These are phyloP conservation scores for Telmatherina bonti DNA, from an alignment of 2,797 vertebrate species.

Conservation along the genomic window DNA sequence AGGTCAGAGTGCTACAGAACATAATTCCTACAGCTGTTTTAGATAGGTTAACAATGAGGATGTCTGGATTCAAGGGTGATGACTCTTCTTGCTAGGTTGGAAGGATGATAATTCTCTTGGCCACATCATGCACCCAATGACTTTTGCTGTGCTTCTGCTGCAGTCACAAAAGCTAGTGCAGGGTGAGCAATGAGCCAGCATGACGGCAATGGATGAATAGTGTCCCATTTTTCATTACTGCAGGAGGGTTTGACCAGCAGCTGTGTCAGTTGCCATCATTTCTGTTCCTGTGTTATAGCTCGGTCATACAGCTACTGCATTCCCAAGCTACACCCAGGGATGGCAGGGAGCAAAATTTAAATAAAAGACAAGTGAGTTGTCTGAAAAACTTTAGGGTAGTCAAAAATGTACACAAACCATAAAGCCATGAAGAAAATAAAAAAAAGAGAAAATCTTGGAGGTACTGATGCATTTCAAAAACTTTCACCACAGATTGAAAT, in stretches of 20 bases:
- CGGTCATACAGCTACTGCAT: constrained; percentile 8
- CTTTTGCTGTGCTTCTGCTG: constrained; percentile 51
- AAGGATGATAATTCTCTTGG: constrained; percentile 34
- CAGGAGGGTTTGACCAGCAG: constrained; percentile 41
- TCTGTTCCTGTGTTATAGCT: constrained; percentile 26
- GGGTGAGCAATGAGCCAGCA: constrained; percentile 55
- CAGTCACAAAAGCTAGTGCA: constrained; percentile 56
- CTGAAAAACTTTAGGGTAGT: neutral
- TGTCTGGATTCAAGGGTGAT: constrained; percentile 5
- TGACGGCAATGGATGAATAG: constrained; percentile 36
- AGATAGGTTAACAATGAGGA: constrained; percentile 16
- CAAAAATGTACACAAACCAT: neutral
- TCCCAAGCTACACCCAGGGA: constrained; percentile 10
- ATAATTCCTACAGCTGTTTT: constrained; percentile 2
- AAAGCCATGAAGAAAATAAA: neutral
- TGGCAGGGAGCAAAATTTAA: constrained; percentile 14
- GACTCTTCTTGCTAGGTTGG: constrained; percentile 19
- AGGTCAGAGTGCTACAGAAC: constrained; percentile 12
- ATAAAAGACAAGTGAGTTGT: neutral
- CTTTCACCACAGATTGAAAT: neutral
- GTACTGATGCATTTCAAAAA: constrained; percentile 16
- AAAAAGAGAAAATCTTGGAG: constrained; percentile 3
- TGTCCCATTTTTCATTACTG: constrained; percentile 54
- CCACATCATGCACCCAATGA: constrained; percentile 34
- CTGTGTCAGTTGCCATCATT: constrained; percentile 29